These are phyloP conservation scores for Coendou prehensilis DNA, from an alignment of 2,797 vertebrate genomes.

Conservation along the genomic window DNA sequence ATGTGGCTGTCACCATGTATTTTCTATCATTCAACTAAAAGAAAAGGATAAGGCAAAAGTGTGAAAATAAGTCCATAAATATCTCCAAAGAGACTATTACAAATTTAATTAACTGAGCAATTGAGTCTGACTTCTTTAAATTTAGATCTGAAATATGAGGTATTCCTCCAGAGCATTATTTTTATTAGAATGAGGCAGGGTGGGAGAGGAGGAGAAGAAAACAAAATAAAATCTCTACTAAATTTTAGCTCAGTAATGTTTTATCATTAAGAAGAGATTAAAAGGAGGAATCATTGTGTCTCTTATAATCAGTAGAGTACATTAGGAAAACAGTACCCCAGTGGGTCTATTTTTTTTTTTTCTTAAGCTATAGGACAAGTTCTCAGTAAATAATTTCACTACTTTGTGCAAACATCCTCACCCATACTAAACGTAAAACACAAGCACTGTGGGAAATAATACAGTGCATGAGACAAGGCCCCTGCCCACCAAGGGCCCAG, in stretches of 20 bases:
- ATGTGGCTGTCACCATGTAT: conserved; percentile 25
- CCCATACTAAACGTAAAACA: not conserved
- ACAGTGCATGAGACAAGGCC: not conserved
- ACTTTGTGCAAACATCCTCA: not conserved
- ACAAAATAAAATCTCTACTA: conserved; percentile 19
- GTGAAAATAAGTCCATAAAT: conserved; percentile 76
- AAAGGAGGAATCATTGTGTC: not conserved
- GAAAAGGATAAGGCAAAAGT: conserved; percentile 63
- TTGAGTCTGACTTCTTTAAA: conserved; percentile 72
- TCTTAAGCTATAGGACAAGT: conserved; percentile 7
- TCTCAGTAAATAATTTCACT: not conserved
- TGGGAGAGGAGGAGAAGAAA: not conserved
- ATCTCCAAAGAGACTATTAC: conserved; percentile 69
- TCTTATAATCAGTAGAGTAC: not conserved
- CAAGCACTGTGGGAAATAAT: not conserved
- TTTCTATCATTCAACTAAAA: conserved; percentile 51
- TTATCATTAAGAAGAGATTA: conserved; percentile 54
- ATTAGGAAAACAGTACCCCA: conserved; percentile 10
- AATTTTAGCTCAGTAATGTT: conserved; percentile 58
- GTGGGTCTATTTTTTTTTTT: not conserved
- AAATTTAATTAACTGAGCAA: conserved; percentile 82
- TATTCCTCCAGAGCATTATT: conserved; percentile 54
- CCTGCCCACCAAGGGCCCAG: not conserved
- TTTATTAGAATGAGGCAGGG: conserved; percentile 34
- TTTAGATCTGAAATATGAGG: conserved; percentile 74